Base-by-base conservation (phyloP, 1,140 invertebrate species). In the Drosophila simulans region DNA sequence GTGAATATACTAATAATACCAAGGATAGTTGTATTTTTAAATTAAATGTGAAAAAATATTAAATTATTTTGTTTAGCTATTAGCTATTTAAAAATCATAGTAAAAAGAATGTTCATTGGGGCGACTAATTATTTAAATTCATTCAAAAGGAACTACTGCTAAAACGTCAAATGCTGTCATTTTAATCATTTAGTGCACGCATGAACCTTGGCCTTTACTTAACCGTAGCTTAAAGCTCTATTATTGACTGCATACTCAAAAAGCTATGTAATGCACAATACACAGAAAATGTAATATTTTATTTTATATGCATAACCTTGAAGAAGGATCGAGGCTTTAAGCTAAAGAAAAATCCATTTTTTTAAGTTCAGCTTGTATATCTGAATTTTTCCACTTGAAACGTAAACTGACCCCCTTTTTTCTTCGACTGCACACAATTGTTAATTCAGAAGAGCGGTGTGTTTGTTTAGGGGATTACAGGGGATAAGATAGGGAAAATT, bases 181-280 rank as follows among this genome's bases (percentile, higher is more conserved):
- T 49, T 34, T 49, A 22, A 63, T 15, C 13, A n/a, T 49, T 40
- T 42, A 35, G 7, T 8, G 45, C 45, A 63, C 58, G 63, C 58
- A 63, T 66, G 31, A 64, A 63, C 63, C 3, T 4, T 13, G 40
- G 11, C 12, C 22, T 40, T 31, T 22, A 13, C n/a, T 46, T 63
- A 37, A 42, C 13, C 40, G 20, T 12, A 22, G 8, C 13, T 40
- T 49, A 20, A 10, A 8, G 43, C n/a, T 20, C 37, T 35, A 58
- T 27, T 10, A 31, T 1, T 17, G 0, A 7, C 1, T 15, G 25
- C 5, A 49, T 58, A 63, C 63, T 49, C 0, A 11, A 15, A 35
- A 27, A 45, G 57, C 31, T 10, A 0, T 17, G 4, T 31, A 4
- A 4, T 17, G 7, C 31, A 31, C 7, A 8, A 8, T 31, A 31